phyloP scores from a whole-genome alignment of 2,888 invertebrate genomes.

The Temnothorax ravouxi region DNA sequence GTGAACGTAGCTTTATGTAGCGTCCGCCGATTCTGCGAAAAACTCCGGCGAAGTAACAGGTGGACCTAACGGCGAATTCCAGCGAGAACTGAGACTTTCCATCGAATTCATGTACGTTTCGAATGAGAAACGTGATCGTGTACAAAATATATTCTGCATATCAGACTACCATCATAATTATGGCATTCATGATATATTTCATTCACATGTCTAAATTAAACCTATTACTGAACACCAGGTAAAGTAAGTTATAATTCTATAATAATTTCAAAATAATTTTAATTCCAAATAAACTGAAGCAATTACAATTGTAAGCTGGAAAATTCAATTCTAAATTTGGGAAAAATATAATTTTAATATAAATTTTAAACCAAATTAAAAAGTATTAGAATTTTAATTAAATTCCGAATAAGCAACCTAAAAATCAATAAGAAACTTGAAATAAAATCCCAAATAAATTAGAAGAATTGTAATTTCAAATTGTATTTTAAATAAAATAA shows the following conservation, averaged over 20 bases:
- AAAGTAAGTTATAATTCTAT: neutral
- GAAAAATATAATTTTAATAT: neutral
- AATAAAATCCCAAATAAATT: neutral
- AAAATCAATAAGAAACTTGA: neutral
- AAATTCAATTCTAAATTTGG: neutral
- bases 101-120: slow-evolving; percentile 23
- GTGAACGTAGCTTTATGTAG: slow-evolving; percentile 33
- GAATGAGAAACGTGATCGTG: neutral
- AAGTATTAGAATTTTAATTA: neutral
- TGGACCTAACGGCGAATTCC: slow-evolving; percentile 55
- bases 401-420: neutral
- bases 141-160: neutral
- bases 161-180: neutral
- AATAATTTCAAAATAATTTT: neutral
- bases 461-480: neutral
- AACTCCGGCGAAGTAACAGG: slow-evolving; percentile 56
- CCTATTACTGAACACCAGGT: neutral
- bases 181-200: neutral
- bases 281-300: neutral
- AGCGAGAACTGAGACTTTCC: neutral
- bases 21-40: slow-evolving; percentile 48
- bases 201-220: neutral
- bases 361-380: neutral
- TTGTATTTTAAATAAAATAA: neutral
- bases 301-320: neutral